These are phyloP conservation scores for Leptogaster cylindrica DNA, from an alignment of 2,888 invertebrate species.

Conservation along the genomic window DNA sequence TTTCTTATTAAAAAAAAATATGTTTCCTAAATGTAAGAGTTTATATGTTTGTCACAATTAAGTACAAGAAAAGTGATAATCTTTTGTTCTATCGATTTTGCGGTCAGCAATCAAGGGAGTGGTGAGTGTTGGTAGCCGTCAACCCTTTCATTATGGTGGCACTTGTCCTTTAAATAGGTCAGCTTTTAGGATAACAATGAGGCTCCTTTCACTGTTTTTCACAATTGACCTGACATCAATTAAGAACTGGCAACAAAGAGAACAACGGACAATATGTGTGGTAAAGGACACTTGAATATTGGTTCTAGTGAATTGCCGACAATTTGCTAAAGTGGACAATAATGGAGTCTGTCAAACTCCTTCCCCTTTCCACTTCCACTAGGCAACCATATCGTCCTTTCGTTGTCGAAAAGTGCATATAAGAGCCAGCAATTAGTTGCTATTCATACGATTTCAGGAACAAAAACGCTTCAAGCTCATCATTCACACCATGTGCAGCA, in stretches of 20 bases:
- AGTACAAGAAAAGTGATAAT: background rate
- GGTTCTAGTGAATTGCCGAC: conserved; percentile 1
- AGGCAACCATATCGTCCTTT: background rate
- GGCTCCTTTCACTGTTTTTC: background rate
- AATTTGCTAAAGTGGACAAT: conserved; percentile 32
- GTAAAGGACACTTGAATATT: conserved; percentile 6
- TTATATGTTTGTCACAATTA: too few relatives aligned
- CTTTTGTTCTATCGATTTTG: conserved; percentile 11
- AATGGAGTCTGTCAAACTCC: background rate
- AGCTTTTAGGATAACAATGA: conserved; percentile 14
- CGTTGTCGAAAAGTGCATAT: background rate
- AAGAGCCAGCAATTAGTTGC: conserved; percentile 26
- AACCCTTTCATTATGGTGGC: conserved; percentile 4
- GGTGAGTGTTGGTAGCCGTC: background rate
- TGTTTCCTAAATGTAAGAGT: too few relatives aligned
- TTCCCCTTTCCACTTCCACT: background rate
- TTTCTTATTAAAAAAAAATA: too few relatives aligned
- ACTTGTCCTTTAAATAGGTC: conserved; percentile 2
- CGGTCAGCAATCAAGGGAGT: background rate
- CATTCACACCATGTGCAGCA: conserved; percentile 15
- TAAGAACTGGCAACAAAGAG: background rate
- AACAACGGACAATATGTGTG: background rate
- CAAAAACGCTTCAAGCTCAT: conserved; percentile 11
- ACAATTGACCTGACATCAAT: background rate
- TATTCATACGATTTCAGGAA: conserved; percentile 17